phyloP scores from a whole-genome alignment of 2,113 vertebrate genomes.

The Nannospalax galili region DNA sequence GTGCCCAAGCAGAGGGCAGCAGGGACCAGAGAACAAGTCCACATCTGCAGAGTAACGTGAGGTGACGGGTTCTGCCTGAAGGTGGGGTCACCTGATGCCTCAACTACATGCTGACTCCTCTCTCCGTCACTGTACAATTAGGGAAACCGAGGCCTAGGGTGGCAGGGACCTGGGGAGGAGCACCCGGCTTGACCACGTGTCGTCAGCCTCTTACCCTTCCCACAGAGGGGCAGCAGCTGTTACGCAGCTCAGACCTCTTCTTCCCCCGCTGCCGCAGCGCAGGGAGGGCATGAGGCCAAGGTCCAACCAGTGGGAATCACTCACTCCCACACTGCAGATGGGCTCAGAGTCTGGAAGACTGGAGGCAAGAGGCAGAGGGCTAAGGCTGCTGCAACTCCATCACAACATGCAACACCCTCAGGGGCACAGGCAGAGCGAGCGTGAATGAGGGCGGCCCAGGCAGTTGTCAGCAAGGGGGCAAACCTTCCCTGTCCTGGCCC shows the following conservation, averaged over 20 bases:
- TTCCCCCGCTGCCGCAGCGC: not conserved
- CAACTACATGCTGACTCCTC: fast-evolving
- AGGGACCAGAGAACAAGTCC: not conserved
- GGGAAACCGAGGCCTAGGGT: not conserved
- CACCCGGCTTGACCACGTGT: not conserved
- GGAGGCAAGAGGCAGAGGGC: not conserved
- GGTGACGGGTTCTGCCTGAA: fast-evolving
- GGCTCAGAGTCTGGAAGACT: not conserved
- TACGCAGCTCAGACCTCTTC: not conserved
- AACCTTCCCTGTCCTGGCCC: not conserved
- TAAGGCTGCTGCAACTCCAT: fast-evolving
- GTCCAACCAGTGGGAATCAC: not conserved
- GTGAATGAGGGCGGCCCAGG: fast-evolving
- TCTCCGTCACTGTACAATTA: not conserved
- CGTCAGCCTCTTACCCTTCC: not conserved
- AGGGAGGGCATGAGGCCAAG: fast-evolving
- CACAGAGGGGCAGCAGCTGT: not conserved
- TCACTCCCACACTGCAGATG: fast-evolving
- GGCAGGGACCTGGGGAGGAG: too few relatives aligned
- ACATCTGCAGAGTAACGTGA: fast-evolving
- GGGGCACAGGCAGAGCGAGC: not conserved
- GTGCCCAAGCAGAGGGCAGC: not conserved
- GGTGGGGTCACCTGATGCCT: not conserved
- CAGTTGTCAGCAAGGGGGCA: fast-evolving
- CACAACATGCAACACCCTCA: fast-evolving